Conservation (phyloP, 2,797 vertebrate genomes). For the Poeciliopsis presidionis region DNA sequence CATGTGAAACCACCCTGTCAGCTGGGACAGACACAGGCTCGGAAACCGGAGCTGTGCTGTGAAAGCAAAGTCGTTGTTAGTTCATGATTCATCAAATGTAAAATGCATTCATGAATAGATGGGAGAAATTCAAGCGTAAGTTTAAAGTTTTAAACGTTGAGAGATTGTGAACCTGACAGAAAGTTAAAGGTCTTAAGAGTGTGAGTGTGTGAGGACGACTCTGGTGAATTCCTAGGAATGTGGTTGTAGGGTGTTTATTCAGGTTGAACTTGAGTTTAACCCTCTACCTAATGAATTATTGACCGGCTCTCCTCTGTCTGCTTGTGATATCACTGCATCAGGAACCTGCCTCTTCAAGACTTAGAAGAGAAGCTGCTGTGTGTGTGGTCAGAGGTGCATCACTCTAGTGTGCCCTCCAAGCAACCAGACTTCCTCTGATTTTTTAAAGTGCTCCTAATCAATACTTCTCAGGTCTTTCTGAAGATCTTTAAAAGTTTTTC, state of each 20-base stretch:
- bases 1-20: background rate
- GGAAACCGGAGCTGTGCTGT: background rate
- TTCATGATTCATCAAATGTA: background rate
- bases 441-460: background rate
- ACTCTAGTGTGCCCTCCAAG: background rate
- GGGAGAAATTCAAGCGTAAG: background rate
- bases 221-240: conserved; percentile 5
- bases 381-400: conserved; percentile 5
- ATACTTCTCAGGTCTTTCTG: background rate
- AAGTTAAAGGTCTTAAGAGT: background rate
- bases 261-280: conserved; percentile 66
- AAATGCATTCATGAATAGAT: background rate
- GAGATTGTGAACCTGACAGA: background rate
- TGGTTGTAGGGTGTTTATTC: conserved; percentile 50
- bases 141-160: background rate
- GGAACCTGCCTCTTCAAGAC: conserved; percentile 43
- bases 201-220: conserved; percentile 15
- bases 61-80: background rate
- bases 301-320: conserved; percentile 53
- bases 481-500: background rate
- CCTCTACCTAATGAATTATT: conserved; percentile 74
- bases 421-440: background rate
- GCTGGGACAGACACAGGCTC: background rate
- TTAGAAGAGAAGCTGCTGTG: conserved; percentile 34
- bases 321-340: conserved; percentile 62